Conservation (phyloP, 2,888 invertebrate species). For the Cheilosia impressa region DNA sequence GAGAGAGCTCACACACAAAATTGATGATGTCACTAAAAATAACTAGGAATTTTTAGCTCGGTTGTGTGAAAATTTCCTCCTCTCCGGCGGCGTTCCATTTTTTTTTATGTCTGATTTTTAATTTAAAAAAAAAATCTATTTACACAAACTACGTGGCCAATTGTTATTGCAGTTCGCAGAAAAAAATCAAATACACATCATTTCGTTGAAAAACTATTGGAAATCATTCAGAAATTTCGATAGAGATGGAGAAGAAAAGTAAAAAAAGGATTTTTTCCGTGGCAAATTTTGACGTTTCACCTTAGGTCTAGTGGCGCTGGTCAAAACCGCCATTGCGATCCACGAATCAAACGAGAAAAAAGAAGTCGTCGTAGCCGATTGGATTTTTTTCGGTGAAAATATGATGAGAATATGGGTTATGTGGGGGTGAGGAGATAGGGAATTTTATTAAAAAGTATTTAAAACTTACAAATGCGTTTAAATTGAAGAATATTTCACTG, state of each 20-base stretch:
- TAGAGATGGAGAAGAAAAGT: constrained; percentile 18
- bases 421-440: neutral
- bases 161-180: constrained; percentile 22
- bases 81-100: constrained; percentile 64
- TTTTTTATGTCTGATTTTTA: constrained; percentile 19
- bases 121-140: constrained; percentile 40
- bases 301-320: constrained; percentile 52
- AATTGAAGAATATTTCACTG: constrained; percentile 68
- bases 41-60: constrained; percentile 70
- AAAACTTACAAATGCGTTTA: constrained; percentile 69
- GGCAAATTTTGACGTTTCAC: constrained; percentile 73
- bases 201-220: constrained; percentile 8
- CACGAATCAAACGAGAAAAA: constrained; percentile 54
- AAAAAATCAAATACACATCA: neutral
- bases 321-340: constrained; percentile 73
- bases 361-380: constrained; percentile 43
- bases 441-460: constrained; percentile 19
- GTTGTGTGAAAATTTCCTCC: constrained; percentile 57
- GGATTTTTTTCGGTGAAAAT: constrained; percentile 34
- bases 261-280: constrained; percentile 65
- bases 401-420: constrained; percentile 25
- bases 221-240: constrained; percentile 61
- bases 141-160: constrained; percentile 33
- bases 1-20: constrained; percentile 68
- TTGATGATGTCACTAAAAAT: constrained; percentile 76